phyloP scores from a whole-genome alignment of 2,113 vertebrate species.

The Ailuropoda melanoleuca region DNA sequence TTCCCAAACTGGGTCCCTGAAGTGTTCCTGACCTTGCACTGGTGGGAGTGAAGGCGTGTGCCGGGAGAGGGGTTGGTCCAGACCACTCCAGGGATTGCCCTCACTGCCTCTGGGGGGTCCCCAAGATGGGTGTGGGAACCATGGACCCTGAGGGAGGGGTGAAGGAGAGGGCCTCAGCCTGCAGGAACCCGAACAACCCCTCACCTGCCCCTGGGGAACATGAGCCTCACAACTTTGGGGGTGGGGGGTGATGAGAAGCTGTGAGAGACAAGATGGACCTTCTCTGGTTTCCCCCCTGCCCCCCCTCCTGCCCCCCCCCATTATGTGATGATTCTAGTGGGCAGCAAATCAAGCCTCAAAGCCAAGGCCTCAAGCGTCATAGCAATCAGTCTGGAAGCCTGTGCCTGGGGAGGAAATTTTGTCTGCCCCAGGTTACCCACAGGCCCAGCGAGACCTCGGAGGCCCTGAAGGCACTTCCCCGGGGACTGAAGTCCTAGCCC shows the following conservation, averaged over 20 bases:
- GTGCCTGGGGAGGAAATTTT: neutral
- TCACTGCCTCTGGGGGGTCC: neutral
- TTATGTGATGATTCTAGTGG: slow-evolving; percentile 8
- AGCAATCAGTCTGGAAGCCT: neutral
- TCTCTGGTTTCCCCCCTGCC: fast-evolving
- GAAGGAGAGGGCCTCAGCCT: neutral
- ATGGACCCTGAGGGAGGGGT: neutral
- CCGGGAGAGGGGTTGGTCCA: neutral
- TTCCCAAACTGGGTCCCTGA: slow-evolving; percentile 20
- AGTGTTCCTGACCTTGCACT: neutral
- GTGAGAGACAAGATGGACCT: neutral
- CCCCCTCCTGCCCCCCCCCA: neutral
- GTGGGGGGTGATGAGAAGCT: neutral
- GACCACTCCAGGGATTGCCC: fast-evolving
- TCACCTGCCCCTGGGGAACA: neutral
- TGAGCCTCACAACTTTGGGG: neutral
- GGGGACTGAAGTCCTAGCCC: neutral
- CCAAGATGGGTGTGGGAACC: neutral
- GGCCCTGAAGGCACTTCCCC: neutral
- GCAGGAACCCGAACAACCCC: neutral
- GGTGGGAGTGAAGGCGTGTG: neutral
- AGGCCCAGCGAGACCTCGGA: slow-evolving; percentile 65
- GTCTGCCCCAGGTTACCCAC: slow-evolving; percentile 64
- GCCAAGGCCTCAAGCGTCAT: neutral
- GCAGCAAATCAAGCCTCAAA: slow-evolving; percentile 67